Percentiles rank a stretch among this genome's conserved stretches.
Conservation (phyloP, 2,797 vertebrate species). For the Argentina silus region DNA sequence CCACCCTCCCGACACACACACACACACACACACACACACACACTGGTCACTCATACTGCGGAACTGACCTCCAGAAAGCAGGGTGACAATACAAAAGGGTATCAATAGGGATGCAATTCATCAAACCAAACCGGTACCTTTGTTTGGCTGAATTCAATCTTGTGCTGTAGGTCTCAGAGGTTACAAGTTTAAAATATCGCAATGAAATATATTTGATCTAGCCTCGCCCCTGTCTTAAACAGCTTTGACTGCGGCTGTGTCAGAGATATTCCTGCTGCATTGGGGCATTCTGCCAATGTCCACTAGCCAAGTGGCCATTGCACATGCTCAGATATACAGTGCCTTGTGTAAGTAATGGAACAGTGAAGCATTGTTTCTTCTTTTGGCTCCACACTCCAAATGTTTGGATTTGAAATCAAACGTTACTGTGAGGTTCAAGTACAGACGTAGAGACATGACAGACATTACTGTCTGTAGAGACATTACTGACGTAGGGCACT, state of each 20-base stretch:
- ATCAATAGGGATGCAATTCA: background rate
- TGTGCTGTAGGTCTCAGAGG: slow-evolving; percentile 13
- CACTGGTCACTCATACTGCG: slow-evolving; percentile 29
- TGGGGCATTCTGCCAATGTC: slow-evolving; percentile 48
- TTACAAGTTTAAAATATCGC: slow-evolving; percentile 21
- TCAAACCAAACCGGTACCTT: background rate
- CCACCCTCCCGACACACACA: no score
- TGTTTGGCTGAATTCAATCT: slow-evolving; percentile 11
- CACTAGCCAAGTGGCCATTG: slow-evolving; percentile 1
- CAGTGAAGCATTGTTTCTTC: no score
- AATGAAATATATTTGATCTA: no score
- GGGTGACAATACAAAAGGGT: background rate
- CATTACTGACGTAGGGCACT: slow-evolving; percentile 9
- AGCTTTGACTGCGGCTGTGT: slow-evolving; percentile 44
- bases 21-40: no score
- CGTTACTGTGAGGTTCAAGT: no score
- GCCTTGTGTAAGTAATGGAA: no score
- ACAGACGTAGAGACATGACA: no score
- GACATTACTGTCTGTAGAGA: no score
- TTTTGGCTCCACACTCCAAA: no score
- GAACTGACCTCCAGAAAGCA: background rate
- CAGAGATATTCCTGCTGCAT: slow-evolving; percentile 43
- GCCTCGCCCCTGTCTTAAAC: background rate
- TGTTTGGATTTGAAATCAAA: no score
- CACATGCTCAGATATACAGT: no score